These are phyloP conservation scores for Dermatophagoides farinae DNA, from an alignment of 1,140 invertebrate genomes.

Conservation along the genomic window DNA sequence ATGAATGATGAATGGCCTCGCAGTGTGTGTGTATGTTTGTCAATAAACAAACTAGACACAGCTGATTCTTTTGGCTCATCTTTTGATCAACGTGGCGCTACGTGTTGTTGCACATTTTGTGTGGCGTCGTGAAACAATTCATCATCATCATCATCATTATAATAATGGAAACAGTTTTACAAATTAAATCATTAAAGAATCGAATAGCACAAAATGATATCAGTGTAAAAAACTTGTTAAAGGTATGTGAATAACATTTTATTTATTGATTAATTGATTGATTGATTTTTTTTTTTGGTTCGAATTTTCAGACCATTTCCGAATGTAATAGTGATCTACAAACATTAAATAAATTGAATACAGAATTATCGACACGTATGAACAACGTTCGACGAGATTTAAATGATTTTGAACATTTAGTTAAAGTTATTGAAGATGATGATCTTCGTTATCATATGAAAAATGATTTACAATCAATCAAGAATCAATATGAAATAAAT, in stretches of 20 bases:
- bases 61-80: not conserved
- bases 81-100: not conserved
- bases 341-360: not conserved
- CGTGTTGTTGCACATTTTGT: not conserved
- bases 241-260: not conserved
- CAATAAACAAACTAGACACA: not conserved
- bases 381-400: not conserved
- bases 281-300: not conserved
- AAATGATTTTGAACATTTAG: not conserved
- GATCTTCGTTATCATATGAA: not conserved
- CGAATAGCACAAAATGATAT: not conserved
- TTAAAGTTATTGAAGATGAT: not conserved
- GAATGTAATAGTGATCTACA: not conserved
- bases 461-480: not conserved
- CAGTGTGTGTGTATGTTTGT: not conserved
- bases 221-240: not conserved
- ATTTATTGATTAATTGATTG: not conserved
- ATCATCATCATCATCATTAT: not conserved
- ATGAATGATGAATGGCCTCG: not conserved
- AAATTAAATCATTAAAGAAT: not conserved
- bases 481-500: slow-evolving; percentile 7
- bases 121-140: not conserved
- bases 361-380: not conserved
- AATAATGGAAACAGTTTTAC: slow-evolving; percentile 1
- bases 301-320: not conserved